Evolutionary conservation across 2,113 vertebrate species (phyloP).

Genomic region (Macroglossus sobrinus): DNA sequence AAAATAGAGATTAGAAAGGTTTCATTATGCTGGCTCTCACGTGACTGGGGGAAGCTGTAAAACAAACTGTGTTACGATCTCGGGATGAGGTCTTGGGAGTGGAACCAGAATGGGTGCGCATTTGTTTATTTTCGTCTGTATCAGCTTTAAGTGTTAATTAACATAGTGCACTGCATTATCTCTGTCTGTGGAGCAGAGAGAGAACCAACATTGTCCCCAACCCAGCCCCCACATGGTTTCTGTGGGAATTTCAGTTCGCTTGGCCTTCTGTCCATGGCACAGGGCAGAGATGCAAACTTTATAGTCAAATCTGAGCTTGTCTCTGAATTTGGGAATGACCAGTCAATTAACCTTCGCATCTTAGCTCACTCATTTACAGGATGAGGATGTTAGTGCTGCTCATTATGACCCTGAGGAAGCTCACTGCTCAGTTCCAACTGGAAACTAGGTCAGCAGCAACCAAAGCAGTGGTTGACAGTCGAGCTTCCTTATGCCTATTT

Average conservation of each 20-base stretch:
- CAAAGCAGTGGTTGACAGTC: background rate
- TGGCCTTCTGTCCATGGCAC: background rate
- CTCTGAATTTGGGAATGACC: background rate
- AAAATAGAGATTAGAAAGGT: conserved; percentile 79
- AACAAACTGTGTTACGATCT: conserved; percentile 77
- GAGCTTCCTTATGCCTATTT: background rate
- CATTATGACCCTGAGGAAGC: background rate
- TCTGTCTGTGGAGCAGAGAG: conserved; percentile 36
- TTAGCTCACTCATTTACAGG: background rate
- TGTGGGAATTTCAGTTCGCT: background rate
- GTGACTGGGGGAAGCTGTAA: conserved; percentile 73
- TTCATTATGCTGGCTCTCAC: conserved; percentile 74
- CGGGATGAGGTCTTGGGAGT: conserved; percentile 73
- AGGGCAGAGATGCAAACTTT: conserved; percentile 10
- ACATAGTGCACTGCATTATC: conserved; percentile 56
- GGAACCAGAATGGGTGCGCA: conserved; percentile 71
- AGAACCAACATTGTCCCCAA: background rate
- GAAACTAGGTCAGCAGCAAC: conserved; percentile 32
- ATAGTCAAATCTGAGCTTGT: background rate
- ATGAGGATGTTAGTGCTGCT: background rate
- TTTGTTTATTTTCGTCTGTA: conserved; percentile 75
- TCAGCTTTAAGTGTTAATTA: conserved; percentile 78
- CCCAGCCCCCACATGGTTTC: background rate
- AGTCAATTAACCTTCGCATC: background rate
- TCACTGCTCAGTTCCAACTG: background rate